Evolutionary conservation across 2,888 invertebrate species (phyloP), one percentile per base, ranked within the genome.

Genomic region (Cabera pusaria): DNA sequence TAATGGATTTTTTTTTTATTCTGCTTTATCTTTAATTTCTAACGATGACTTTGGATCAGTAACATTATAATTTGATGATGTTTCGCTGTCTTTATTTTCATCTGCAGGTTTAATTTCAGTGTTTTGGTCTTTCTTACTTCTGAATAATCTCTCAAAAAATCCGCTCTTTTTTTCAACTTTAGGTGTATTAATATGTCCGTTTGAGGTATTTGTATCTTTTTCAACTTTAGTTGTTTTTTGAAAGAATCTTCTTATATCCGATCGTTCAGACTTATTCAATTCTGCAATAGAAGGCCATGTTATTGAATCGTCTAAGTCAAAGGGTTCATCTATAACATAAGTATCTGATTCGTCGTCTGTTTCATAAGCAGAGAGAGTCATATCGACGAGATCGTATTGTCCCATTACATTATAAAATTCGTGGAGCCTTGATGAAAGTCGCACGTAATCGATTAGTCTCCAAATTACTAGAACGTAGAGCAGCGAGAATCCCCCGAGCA

Each of bases 391-490:
- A 44, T 79, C 59, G 49, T 76, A 82, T 39, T 75, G 60, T 39
- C 59, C 68, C 76, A 83, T 80, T 34, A 81, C 56, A 52, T 72
- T 60, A 3, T 73, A 73, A 43, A 84, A 78, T 44, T 84, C 80
- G 9, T 72, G 60, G 10, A 83, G 62, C 51, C 78, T 84, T 1
- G 80, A 80, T 57, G 82, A 73, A 67, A 83, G 83, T 36, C 50
- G 56, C 6, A 83, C 55, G 50, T 62, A 72, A 21, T 83, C 82
- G 28, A 68, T 44, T 25, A 83, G 43, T 49, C 85, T 72, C 51
- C 72, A 60, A 8, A 51, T 57, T 0, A 80, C 68, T 1, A 84
- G 43, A 1, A 72, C 9, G 21, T 72, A 77, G 52, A 83, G 80
- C 19, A 86, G 39, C 3, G 83, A 82, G 28, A 84, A 68, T 1